These are phyloP conservation scores for Scomber japonicus DNA, from an alignment of 2,113 vertebrate species.

Conservation along the genomic window DNA sequence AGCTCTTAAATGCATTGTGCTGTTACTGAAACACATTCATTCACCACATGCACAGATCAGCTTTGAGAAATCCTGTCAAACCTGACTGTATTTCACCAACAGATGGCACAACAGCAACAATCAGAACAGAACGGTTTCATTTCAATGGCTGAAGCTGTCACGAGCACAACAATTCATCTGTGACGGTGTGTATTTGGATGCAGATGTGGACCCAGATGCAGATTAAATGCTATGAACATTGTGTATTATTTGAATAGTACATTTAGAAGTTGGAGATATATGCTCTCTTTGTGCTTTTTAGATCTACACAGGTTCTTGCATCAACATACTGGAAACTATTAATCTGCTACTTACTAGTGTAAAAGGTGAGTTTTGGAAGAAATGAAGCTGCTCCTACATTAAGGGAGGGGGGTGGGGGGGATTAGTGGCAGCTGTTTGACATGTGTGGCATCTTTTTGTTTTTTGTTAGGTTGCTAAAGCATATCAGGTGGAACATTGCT, in stretches of 20 bases:
- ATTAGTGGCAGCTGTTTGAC: slow-evolving; percentile 18
- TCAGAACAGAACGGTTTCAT: too few relatives aligned
- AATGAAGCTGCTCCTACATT: background rate
- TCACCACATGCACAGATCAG: background rate
- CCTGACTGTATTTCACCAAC: too few relatives aligned
- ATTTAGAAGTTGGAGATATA: background rate
- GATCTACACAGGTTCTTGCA: background rate
- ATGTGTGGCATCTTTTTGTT: slow-evolving; percentile 21
- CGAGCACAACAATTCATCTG: too few relatives aligned
- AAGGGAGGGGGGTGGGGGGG: background rate
- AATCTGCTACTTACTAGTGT: background rate
- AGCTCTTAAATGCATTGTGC: background rate
- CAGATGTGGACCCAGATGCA: too few relatives aligned
- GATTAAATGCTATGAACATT: background rate
- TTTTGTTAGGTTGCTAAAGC: slow-evolving; percentile 77
- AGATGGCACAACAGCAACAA: too few relatives aligned
- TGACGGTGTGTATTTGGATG: too few relatives aligned
- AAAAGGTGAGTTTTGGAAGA: background rate
- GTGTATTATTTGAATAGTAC: background rate
- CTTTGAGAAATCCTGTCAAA: background rate
- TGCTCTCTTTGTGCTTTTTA: background rate
- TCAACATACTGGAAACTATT: background rate
- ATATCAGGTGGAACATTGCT: slow-evolving; percentile 76
- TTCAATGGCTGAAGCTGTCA: too few relatives aligned
- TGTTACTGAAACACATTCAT: background rate